phyloP scores from a whole-genome alignment of 2,888 invertebrate species.

The Trichopoda pennipes region DNA sequence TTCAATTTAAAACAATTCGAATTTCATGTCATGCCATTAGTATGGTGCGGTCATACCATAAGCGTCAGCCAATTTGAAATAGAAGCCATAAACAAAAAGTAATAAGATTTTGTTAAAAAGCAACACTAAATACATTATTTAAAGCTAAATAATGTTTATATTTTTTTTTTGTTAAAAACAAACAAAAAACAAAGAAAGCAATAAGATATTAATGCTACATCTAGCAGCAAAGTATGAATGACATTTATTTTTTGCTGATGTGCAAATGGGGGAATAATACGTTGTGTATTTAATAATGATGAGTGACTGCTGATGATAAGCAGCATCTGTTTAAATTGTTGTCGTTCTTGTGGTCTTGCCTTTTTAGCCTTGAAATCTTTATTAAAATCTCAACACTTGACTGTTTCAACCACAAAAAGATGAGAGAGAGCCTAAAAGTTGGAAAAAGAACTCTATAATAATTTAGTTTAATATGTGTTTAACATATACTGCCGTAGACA shows the following conservation, averaged over 20 bases:
- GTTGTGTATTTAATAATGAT: neutral
- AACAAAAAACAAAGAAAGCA: neutral
- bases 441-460: neutral
- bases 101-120: constrained; percentile 8
- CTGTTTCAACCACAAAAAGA: neutral
- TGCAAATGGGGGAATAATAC: constrained; percentile 4
- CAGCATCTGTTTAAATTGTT: constrained; percentile 44
- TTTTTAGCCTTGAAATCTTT: constrained; percentile 59
- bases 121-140: neutral
- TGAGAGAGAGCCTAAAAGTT: neutral
- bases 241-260: constrained; percentile 17
- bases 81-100: constrained; percentile 15
- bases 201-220: constrained; percentile 8
- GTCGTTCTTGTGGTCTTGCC: neutral
- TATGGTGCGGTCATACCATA: constrained; percentile 28
- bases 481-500: constrained; percentile 25
- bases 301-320: constrained; percentile 17
- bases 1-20: constrained; percentile 48
- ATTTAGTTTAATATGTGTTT: constrained; percentile 63
- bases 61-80: constrained; percentile 24
- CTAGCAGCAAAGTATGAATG: constrained; percentile 25
- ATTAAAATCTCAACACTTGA: constrained; percentile 18
- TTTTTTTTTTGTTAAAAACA: too few relatives aligned
- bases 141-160: neutral
- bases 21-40: constrained; percentile 48